Percentiles rank a stretch among this genome's conserved stretches.
Conservation (phyloP, 1,140 invertebrate genomes). For the Hyposmocoma kahamanoa region DNA sequence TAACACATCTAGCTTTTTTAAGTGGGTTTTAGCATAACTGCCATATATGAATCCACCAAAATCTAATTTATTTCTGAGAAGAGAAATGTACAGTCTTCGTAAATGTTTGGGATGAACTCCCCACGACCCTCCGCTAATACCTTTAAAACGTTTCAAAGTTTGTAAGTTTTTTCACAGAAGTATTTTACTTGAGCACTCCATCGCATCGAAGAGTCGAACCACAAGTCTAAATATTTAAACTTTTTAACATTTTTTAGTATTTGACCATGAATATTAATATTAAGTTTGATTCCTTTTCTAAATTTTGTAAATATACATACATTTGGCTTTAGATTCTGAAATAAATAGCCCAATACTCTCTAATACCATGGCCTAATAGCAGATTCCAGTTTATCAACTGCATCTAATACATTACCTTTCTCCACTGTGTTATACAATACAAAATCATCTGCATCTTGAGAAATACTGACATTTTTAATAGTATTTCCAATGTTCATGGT, state of each 20-base stretch:
- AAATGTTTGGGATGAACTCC: constrained; percentile 8
- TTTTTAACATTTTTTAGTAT: neutral
- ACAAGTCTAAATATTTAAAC: constrained; percentile 6
- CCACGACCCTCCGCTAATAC: constrained; percentile 5
- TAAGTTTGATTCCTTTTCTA: neutral
- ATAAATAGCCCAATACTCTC: neutral
- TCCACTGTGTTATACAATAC: constrained; percentile 2
- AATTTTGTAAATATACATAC: neutral
- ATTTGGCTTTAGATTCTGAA: neutral
- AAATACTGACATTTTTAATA: constrained; percentile 1
- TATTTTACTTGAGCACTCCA: neutral
- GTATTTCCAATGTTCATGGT: neutral
- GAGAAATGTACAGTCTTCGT: constrained; percentile 3
- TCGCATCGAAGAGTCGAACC: neutral
- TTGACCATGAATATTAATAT: constrained; percentile 1
- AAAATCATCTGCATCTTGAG: constrained; percentile 7
- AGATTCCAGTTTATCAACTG: neutral
- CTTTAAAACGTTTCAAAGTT: constrained; percentile 4
- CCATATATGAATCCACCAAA: constrained; percentile 4
- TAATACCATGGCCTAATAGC: neutral
- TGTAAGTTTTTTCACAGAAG: neutral
- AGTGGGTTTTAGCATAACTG: neutral
- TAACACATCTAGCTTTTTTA: constrained; percentile 4
- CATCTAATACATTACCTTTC: neutral
- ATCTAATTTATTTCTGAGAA: neutral